phyloP scores from a whole-genome alignment of 1,140 invertebrate species.

The Macrostomum lignano region DNA sequence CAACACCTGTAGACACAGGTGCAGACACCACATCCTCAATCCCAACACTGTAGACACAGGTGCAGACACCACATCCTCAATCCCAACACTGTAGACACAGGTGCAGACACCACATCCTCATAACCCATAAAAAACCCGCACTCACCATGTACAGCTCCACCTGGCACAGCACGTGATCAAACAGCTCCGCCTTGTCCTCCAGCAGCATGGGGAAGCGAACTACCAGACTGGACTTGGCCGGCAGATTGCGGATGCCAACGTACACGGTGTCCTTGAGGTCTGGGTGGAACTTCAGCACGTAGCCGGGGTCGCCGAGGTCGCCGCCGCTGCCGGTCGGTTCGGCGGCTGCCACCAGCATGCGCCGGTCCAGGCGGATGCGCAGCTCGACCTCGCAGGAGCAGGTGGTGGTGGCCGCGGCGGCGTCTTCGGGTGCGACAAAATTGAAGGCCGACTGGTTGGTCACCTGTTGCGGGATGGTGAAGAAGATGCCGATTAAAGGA shows the following conservation, averaged over 20 bases:
- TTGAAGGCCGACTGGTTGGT: too few species aligned
- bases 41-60: too few species aligned
- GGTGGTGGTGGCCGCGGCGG: too few species aligned
- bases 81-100: too few species aligned
- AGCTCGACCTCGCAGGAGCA: neutral
- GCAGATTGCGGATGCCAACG: neutral
- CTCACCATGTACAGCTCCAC: slow-evolving; percentile 1
- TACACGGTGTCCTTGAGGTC: neutral
- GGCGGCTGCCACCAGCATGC: neutral
- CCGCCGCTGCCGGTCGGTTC: neutral
- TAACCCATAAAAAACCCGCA: neutral
- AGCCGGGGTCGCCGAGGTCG: neutral
- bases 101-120: too few species aligned
- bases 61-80: too few species aligned
- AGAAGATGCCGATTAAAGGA: too few species aligned
- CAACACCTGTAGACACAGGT: too few species aligned
- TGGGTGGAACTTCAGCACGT: slow-evolving; percentile 1
- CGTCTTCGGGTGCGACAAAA: too few species aligned
- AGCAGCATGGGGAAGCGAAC: neutral
- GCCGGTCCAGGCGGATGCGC: neutral
- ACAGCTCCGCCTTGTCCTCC: neutral
- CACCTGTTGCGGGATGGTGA: too few species aligned
- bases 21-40: too few species aligned
- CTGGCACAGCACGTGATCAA: neutral
- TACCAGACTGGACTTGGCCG: neutral